Conservation (phyloP, 2,113 vertebrate genomes). For the Siniperca chuatsi region DNA sequence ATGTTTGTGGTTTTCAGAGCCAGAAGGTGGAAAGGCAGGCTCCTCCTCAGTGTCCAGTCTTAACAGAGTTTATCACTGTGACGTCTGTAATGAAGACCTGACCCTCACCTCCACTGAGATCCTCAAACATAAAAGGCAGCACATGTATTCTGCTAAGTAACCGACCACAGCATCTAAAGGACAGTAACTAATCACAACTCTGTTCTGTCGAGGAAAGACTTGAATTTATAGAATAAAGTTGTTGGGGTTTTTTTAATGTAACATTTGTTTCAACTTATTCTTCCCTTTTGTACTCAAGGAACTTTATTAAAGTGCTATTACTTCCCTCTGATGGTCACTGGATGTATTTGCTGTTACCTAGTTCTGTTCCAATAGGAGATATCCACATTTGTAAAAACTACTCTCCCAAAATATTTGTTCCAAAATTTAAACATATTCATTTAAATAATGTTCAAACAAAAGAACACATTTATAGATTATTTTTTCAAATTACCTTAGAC, state of each 20-base stretch:
- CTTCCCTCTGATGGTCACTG: conserved; percentile 13
- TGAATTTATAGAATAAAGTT: background rate
- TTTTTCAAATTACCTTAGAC: background rate
- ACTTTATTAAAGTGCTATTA: conserved; percentile 7
- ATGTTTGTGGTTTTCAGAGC: conserved; percentile 53
- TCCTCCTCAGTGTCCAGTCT: conserved; percentile 73
- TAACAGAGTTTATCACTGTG: conserved; percentile 86
- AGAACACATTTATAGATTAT: background rate
- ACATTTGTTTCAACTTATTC: conserved; percentile 2
- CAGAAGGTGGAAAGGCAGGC: background rate
- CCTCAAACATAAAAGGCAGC: conserved; percentile 88
- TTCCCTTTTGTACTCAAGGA: conserved; percentile 3
- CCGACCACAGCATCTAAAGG: background rate
- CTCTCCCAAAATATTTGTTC: background rate
- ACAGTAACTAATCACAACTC: background rate
- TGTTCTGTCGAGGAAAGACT: background rate
- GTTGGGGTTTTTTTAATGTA: background rate
- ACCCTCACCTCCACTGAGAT: conserved; percentile 90
- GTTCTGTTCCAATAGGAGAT: background rate
- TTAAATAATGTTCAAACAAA: conserved; percentile 10
- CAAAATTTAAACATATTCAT: background rate
- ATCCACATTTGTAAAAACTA: background rate
- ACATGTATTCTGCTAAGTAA: conserved; percentile 72
- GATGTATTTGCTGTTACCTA: background rate
- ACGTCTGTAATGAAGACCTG: conserved; percentile 87